A percentile compares a stretch with the other conserved stretches of the same genome.
Evolutionary conservation across 2,113 vertebrate genomes (phyloP).

Genomic region (Podiceps cristatus): DNA sequence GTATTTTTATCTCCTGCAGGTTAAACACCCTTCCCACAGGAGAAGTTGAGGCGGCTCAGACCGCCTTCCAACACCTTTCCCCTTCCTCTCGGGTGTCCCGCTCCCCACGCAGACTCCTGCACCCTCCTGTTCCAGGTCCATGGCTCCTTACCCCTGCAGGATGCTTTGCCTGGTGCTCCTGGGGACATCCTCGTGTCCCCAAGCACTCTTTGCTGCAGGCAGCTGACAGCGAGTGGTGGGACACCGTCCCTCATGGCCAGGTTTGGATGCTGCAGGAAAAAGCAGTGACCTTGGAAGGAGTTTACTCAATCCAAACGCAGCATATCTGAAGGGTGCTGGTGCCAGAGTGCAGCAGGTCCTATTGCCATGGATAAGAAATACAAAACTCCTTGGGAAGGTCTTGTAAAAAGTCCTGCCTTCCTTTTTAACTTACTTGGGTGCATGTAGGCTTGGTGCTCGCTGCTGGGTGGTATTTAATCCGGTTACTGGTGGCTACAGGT

Average conservation of each 20-base stretch:
- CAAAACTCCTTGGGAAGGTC: background rate
- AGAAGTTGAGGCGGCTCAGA: background rate
- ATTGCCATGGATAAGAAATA: background rate
- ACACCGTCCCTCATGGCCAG: background rate
- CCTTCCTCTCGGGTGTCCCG: fast-evolving
- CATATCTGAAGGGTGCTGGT: background rate
- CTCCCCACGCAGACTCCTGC: background rate
- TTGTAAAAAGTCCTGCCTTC: background rate
- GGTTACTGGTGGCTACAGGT: background rate
- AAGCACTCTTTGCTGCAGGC: background rate
- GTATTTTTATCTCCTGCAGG: background rate
- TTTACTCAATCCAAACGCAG: background rate
- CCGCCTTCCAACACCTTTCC: background rate
- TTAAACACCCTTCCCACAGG: background rate
- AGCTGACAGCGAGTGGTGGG: background rate
- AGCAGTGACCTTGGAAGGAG: background rate
- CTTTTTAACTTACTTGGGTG: background rate
- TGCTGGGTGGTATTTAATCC: background rate
- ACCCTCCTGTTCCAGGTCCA: background rate
- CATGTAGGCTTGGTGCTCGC: background rate
- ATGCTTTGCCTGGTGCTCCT: background rate
- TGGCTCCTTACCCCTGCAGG: background rate
- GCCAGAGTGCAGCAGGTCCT: background rate
- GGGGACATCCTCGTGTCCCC: background rate
- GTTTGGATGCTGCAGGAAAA: background rate